Evolutionary conservation across 2,797 vertebrate species (phyloP), one percentile per base, ranked within the genome.

Genomic region (Varecia variegata): DNA sequence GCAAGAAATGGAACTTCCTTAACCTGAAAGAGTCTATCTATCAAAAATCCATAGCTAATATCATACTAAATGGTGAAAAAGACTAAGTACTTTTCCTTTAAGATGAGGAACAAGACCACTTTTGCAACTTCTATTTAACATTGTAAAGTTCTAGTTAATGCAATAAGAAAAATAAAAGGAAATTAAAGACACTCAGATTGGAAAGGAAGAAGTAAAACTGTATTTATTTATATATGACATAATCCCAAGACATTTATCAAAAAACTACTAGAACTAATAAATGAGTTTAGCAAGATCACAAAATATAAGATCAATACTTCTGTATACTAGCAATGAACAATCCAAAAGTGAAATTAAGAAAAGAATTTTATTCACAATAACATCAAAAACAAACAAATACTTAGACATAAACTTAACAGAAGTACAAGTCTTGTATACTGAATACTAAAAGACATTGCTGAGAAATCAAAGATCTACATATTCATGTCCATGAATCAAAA

Each of bases 291-390:
- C n/a, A 85, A 47, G 7, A 32, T 67, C 54, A 80, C 56, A 80
- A 62, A 79, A 70, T 80, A 45, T 56, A 71, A 81, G 54, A 56
- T 65, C 54, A 56, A 90, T 71, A 82, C 90, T 77, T 95, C n/a
- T 52, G 30, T 58, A 56, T 73, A 68, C 17, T 27, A 90, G 7
- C 54, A 74, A 47, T 74, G 7, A 88, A 32, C 4, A 50, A 56
- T 45, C 15, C 15, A 88, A 89, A 83, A 67, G 47, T n/a, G 38
- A 89, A 95, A 92, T 88, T 88, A 87, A 77, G 60, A 50, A 82
- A 77, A 88, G 2, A 67, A 79, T 35, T 60, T 47, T 82, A 54
- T 70, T 73, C 14, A 35, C 18, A 90, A 82, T 40, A 85, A 77
- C 45, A 87, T 62, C 27, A 88, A 84, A 58, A 56, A 74, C 60